Base-by-base conservation (phyloP, 2,113 vertebrate genomes). In the Mesembrinibis cayennensis region DNA sequence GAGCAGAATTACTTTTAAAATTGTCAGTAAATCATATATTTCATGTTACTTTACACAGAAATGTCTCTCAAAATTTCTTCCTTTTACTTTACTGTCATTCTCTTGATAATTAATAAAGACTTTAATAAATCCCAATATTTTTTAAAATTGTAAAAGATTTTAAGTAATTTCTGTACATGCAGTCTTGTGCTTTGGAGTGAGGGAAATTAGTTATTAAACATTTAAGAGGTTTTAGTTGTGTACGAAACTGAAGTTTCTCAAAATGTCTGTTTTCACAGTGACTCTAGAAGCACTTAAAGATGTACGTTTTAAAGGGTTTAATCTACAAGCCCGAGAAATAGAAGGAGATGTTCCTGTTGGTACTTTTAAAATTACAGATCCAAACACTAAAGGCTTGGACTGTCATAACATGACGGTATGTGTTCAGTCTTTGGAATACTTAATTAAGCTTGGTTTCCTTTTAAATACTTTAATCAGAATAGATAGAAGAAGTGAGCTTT, bases 311-410 rank as follows among this genome's bases (percentile, higher is more conserved):
- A 95, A 86, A 94, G 97, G 63, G 91, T 98, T 98, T 95, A 80
- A 94, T 80, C 71, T 97, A 61, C 97, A 98, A 73, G 97, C 97
- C 89, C 95, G 97, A 95, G 97, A 98, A 96, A 10, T 96, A 89
- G 86, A 90, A 38, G 97, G 95, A 93, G 96, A 97, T 94, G 66
- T 86, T 93, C 97, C 97, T 82, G 42, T 98, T 90, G 97, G 97
- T 81, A 95, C 84, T 44, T 98, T 98, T 67, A 95, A 93, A 85
- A 97, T 98, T 72, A 96, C 94, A 50, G 97, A 98, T 88, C 93
- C 94, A 71, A 97, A 97, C 71, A 97, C 97, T 3, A 97, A 82
- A 93, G 97, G 95, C 67, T 36, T 97, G 87, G 73, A 55, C 36
- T 98, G 97, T n/a, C 87, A 82, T 78, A 96, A 97, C 15, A 2